phyloP scores from a whole-genome alignment of 1,140 invertebrate species.

The Ceratosolen solmsi region DNA sequence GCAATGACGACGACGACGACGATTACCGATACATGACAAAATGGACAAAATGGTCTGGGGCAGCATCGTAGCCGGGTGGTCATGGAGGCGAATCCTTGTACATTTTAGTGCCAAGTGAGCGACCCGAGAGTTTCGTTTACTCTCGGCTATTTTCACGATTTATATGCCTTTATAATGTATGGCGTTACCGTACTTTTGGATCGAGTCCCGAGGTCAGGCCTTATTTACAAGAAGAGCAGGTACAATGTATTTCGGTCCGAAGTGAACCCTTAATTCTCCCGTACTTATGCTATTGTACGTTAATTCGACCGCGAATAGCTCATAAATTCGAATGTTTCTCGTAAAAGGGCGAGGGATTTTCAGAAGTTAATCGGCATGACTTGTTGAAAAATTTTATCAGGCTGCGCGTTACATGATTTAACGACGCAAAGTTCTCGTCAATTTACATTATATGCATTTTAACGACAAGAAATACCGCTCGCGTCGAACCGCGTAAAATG shows the following conservation, averaged over 20 bases:
- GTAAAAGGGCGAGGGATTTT: slow-evolving; percentile 21
- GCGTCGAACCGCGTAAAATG: not conserved
- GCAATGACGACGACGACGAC: too few species aligned
- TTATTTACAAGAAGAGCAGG: slow-evolving; percentile 32
- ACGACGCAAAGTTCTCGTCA: not conserved
- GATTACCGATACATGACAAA: too few species aligned
- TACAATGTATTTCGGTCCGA: slow-evolving; percentile 23
- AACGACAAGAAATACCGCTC: not conserved
- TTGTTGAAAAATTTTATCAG: not conserved
- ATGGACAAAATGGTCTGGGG: too few species aligned
- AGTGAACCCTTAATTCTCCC: slow-evolving; percentile 26
- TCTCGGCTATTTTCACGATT: too few species aligned
- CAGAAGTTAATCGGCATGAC: not conserved
- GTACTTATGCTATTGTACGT: slow-evolving; percentile 5
- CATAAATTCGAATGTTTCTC: slow-evolving; percentile 28
- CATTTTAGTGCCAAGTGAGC: too few species aligned
- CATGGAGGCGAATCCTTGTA: too few species aligned
- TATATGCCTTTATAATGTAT: too few species aligned
- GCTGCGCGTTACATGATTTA: not conserved
- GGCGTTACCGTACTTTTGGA: too few species aligned
- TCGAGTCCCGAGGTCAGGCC: not conserved
- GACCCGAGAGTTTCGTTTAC: too few species aligned
- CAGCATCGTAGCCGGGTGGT: too few species aligned
- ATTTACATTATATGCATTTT: slow-evolving; percentile 19
- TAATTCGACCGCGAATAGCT: slow-evolving; percentile 22